These are phyloP conservation scores for Brachionichthys hirsutus DNA, from an alignment of 2,113 vertebrate species.

Conservation along the genomic window DNA sequence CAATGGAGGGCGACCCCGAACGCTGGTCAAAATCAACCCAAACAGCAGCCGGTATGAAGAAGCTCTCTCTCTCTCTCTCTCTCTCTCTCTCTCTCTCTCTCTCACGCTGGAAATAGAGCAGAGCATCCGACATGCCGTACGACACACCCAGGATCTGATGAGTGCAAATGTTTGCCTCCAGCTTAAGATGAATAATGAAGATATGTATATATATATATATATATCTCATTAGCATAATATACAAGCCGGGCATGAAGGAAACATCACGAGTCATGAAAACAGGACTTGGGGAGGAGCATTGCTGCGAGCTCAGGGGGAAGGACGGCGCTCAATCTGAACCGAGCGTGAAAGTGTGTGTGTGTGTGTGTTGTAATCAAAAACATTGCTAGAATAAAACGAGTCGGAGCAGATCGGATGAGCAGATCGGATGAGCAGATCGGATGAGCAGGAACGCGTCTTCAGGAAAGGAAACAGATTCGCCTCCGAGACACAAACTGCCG, in stretches of 20 bases:
- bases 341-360: too few relatives aligned
- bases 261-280: constrained; percentile 48
- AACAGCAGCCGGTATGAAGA: constrained; percentile 21
- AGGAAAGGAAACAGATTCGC: constrained; percentile 33
- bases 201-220: too few relatives aligned
- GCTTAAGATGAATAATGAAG: constrained; percentile 67
- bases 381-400: constrained; percentile 43
- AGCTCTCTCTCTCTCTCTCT: constrained; percentile 22
- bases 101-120: constrained; percentile 40
- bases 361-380: constrained; percentile 38
- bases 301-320: background rate
- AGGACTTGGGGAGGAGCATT: constrained; percentile 36
- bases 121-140: constrained; percentile 27
- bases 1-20: constrained; percentile 18
- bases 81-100: too few relatives aligned
- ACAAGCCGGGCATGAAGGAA: constrained; percentile 50
- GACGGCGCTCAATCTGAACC: constrained; percentile 5
- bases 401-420: constrained; percentile 40
- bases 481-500: constrained; percentile 41
- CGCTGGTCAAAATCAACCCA: constrained; percentile 41
- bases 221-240: constrained; percentile 62
- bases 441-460: constrained; percentile 31
- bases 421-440: constrained; percentile 35
- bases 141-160: constrained; percentile 40
- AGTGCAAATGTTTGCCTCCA: constrained; percentile 56